Evolutionary conservation across 1,140 invertebrate species (phyloP), one percentile per base, ranked within the genome.

Genomic region (Drosophila simulans): DNA sequence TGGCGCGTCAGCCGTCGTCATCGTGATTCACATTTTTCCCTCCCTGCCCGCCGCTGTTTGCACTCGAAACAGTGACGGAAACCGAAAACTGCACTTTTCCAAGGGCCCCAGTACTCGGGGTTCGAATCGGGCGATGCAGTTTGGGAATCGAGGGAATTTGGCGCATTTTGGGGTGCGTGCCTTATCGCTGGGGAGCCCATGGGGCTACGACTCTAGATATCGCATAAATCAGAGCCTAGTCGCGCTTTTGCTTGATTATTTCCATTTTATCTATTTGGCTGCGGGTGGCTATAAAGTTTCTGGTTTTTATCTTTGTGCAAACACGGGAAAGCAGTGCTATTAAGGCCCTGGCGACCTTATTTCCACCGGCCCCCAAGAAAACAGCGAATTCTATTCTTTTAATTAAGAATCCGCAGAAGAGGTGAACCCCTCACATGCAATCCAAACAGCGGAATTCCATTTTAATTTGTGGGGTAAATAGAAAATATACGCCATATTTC

Each of bases 201-300:
- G 56, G 37, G 45, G 17, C 71, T 68, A 74, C 77, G 77, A 62
- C 83, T 76, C 65, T 49, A 76, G 78, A 83, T 89, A 86, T 83
- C 83, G 71, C 64, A 84, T 88, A 84, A 88, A 88, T 88, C 84
- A 88, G 69, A 68, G 82, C 82, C 83, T 79, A 88, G 79, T 82
- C 82, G 79, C 68, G 74, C 66, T 74, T 88, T 84, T 72, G 72
- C 72, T 66, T 68, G 58, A 76, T 69, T 77, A 62, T 89, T 79
- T 88, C 63, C 48, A 54, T 66, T 88, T 86, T 86, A 86, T 88
- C 82, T 86, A 83, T 77, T 88, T 79, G 20, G 71, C 79, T 89
- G 75, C 63, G 79, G 75, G 55, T 62, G 69, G 79, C 80, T 77
- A 86, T 86, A 86, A 86, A 86, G 62, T 86, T 88, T 60, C 73